Evolutionary conservation across 2,797 vertebrate species (phyloP), one percentile per base, ranked within the genome.

Genomic region (Siniperca obscura): DNA sequence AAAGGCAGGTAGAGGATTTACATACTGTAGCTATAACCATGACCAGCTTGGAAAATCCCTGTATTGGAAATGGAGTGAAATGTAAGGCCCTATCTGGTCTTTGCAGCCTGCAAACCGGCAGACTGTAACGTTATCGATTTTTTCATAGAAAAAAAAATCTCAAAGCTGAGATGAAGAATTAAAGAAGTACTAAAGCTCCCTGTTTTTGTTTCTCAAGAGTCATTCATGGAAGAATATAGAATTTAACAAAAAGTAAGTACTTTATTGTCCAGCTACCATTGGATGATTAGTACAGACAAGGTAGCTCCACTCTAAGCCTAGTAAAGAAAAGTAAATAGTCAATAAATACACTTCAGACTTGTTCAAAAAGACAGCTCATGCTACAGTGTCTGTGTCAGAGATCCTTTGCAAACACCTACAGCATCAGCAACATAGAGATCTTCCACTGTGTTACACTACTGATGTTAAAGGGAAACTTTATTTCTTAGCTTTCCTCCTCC

Each of bases 1-100:
- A 30, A 80, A 67, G 65, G 70, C 79, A 85, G 82, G 87, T 78
- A 72, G 73, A 71, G 67, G 84, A 90, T 88, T 90, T 83, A 78
- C 74, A 83, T 74, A 79, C 42, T 82, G 59, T 50, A 78, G 42
- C 80, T 64, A 7, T 30, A 79, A 87, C 82, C 84, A 70, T 72
- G 75, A 68, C 62, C 48, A 57, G n/a, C 22, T 79, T 25, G 38
- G 59, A 81, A 81, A 87, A 88, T 82, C 56, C 70, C 38, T 64
- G 25, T 27, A 71, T 66, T 78, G 48, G 46, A 77, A 48, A 46
- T 66, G 40, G 42, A 74, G 64, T 73, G n/a, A 82, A 76, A 81
- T 73, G 34, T 61, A 48, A 74, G 48, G 19, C 61, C 38, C 73
- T 79, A 71, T 80, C 74, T 80, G 70, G 17, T 70, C 71, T 44